Percentiles rank a stretch among this genome's conserved stretches.
phyloP scores from a whole-genome alignment of 2,113 vertebrate species.

The Pteronura brasiliensis region DNA sequence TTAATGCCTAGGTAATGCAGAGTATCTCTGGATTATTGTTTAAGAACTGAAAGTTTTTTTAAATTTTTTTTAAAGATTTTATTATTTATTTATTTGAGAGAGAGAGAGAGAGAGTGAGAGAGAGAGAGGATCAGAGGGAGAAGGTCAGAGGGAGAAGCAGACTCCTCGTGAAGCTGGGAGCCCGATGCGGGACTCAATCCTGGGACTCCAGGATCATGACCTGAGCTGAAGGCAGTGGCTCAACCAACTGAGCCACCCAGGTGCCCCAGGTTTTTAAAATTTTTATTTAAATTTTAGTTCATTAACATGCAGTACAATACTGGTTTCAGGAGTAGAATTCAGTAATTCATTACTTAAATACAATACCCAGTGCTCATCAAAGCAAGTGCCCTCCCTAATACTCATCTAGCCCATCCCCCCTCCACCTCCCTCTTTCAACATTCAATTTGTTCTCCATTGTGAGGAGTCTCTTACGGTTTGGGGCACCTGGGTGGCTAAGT shows the following conservation, averaged over 20 bases:
- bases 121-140: too few relatives aligned
- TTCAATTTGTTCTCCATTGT: background rate
- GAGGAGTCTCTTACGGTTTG: background rate
- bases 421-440: background rate
- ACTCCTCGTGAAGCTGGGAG: too few relatives aligned
- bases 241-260: too few relatives aligned
- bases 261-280: background rate
- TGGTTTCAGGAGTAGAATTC: background rate
- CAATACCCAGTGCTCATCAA: background rate
- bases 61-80: too few relatives aligned
- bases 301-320: background rate
- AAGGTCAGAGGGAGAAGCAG: too few relatives aligned
- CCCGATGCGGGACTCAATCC: too few relatives aligned
- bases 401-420: background rate
- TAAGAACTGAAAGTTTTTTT: background rate
- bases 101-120: too few relatives aligned
- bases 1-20: conserved; percentile 5
- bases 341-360: background rate
- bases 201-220: too few relatives aligned
- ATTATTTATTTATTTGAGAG: too few relatives aligned
- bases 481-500: background rate
- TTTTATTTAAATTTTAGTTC: background rate
- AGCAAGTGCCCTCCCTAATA: background rate
- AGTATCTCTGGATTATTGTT: conserved; percentile 27
- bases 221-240: too few relatives aligned